These are phyloP conservation scores for Mesoligia furuncula DNA, from an alignment of 2,888 invertebrate species.

Conservation along the genomic window DNA sequence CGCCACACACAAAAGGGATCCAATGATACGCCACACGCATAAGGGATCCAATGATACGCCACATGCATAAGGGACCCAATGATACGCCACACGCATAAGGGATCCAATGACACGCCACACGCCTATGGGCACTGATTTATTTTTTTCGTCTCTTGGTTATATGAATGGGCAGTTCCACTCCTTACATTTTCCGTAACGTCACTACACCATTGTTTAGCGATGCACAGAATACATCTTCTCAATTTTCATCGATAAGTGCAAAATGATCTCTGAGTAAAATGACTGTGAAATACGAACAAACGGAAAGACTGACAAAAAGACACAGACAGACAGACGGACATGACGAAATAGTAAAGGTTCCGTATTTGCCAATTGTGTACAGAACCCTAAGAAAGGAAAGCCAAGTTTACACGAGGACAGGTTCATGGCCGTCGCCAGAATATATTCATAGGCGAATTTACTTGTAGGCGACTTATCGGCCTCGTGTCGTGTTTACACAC, in stretches of 20 bases:
- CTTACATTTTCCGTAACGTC: not conserved
- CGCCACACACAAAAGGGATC: fast-evolving
- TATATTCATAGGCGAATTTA: no score
- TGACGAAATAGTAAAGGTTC: not conserved
- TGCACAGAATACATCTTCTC: not conserved
- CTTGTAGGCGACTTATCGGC: not conserved
- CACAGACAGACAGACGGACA: not conserved
- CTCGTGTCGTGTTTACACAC: not conserved
- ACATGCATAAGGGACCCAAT: not conserved
- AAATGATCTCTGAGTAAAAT: not conserved
- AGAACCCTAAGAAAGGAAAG: not conserved
- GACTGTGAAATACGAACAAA: no score
- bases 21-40: not conserved
- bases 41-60: no score
- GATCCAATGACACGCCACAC: no score
- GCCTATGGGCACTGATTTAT: not conserved
- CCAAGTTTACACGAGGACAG: not conserved
- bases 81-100: not conserved
- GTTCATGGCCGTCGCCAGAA: not conserved
- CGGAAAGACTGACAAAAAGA: not conserved
- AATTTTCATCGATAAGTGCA: not conserved
- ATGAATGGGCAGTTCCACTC: not conserved
- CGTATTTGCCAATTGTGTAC: not conserved
- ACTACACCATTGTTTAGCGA: not conserved
- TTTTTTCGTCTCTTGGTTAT: not conserved